Evolutionary conservation across 1,140 invertebrate genomes (phyloP).

Genomic region (Habropoda laboriosa): DNA sequence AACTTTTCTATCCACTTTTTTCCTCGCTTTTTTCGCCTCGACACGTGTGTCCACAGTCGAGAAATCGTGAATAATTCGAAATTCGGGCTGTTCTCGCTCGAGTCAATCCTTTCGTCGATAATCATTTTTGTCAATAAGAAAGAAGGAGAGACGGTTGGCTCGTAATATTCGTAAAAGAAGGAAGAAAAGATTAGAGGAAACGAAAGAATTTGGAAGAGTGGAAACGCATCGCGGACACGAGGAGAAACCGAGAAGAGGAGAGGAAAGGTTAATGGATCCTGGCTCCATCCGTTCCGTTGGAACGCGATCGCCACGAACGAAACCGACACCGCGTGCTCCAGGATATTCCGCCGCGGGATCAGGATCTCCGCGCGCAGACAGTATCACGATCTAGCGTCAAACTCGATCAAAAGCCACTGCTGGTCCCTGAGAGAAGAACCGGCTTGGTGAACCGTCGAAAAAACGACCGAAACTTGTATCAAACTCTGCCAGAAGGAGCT

Average conservation of each 20-base stretch:
- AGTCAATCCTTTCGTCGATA: not conserved
- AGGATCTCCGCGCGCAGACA: slow-evolving; percentile 68
- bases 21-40: slow-evolving; percentile 31
- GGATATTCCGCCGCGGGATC: slow-evolving; percentile 68
- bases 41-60: not conserved
- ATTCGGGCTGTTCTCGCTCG: too few species aligned
- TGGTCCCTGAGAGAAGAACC: slow-evolving; percentile 42
- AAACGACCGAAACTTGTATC: slow-evolving; percentile 11
- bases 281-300: slow-evolving; percentile 11
- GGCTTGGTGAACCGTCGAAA: slow-evolving; percentile 24
- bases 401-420: slow-evolving; percentile 71
- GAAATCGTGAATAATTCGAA: too few species aligned
- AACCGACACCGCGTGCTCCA: slow-evolving; percentile 71
- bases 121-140: too few species aligned
- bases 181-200: too few species aligned
- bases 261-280: slow-evolving; percentile 25
- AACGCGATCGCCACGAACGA: slow-evolving; percentile 59
- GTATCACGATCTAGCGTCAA: slow-evolving; percentile 78
- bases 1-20: slow-evolving; percentile 48
- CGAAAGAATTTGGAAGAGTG: not conserved
- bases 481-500: not conserved
- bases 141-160: too few species aligned
- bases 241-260: not conserved
- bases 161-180: too few species aligned
- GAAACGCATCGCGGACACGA: not conserved